Percentiles rank a stretch among this genome's conserved stretches.
phyloP scores from a whole-genome alignment of 2,113 vertebrate genomes.

The Phalacrocorax brasilianus region DNA sequence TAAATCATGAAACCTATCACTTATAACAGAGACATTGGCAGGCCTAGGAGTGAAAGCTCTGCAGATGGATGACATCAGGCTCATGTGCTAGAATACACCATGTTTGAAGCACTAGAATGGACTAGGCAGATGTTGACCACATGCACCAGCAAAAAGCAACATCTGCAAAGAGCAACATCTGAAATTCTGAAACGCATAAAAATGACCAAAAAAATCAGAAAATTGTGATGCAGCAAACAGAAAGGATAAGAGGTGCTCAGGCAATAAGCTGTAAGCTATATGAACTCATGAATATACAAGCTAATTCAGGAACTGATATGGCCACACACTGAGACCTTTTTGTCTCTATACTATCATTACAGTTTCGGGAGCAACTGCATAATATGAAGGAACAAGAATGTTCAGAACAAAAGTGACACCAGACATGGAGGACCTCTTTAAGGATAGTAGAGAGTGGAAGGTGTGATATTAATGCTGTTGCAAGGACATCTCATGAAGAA shows the following conservation, averaged over 20 bases:
- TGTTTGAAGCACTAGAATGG: not conserved
- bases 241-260: not conserved
- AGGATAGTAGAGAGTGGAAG: not conserved
- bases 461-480: not conserved
- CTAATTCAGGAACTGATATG: not conserved
- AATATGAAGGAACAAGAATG: not conserved
- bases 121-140: not conserved
- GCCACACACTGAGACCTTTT: not conserved
- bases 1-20: not conserved
- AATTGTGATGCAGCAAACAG: not conserved
- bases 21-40: not conserved
- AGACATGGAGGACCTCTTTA: not conserved
- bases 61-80: not conserved
- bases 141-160: not conserved
- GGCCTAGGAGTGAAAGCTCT: not conserved
- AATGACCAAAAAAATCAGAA: not conserved
- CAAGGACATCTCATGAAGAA: not conserved
- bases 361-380: not conserved
- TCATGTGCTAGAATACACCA: fast-evolving
- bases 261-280: not conserved
- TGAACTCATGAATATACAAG: not conserved
- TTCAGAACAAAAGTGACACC: not conserved
- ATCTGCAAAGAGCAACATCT: not conserved
- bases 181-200: not conserved
- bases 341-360: not conserved